A percentile compares a stretch with the other conserved stretches of the same genome.
These are phyloP conservation scores for Diarsia dahlii DNA, from an alignment of 2,888 invertebrate species.

Conservation along the genomic window DNA sequence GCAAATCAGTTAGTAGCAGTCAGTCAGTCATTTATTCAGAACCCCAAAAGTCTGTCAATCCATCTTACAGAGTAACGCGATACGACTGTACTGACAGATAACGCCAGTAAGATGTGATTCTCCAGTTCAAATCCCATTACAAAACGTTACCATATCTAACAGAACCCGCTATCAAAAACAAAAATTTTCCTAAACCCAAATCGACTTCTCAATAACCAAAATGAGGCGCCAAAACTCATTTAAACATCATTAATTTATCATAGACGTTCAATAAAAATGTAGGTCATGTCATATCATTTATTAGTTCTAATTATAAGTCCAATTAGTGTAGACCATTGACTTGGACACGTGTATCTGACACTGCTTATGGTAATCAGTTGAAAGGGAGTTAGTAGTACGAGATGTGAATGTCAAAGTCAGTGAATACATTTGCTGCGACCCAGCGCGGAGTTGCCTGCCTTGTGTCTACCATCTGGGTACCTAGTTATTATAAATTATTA, in stretches of 20 bases:
- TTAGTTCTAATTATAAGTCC: conserved; percentile 49
- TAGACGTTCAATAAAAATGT: conserved; percentile 14
- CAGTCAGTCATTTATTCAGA: neutral
- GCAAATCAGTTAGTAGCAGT: neutral
- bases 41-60: neutral
- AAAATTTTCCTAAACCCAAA: conserved; percentile 21
- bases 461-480: conserved; percentile 1
- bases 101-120: too few species aligned
- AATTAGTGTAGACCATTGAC: conserved; percentile 42
- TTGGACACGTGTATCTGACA: conserved; percentile 27
- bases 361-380: conserved; percentile 47
- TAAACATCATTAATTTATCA: conserved; percentile 22
- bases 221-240: conserved; percentile 21
- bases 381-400: conserved; percentile 26
- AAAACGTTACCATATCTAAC: neutral
- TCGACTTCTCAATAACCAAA: conserved; percentile 2
- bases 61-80: neutral
- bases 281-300: conserved; percentile 21
- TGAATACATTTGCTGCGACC: conserved; percentile 31
- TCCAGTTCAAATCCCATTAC: neutral
- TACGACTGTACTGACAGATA: too few species aligned
- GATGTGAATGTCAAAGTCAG: conserved; percentile 43
- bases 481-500: neutral
- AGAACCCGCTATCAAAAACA: neutral
- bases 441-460: conserved; percentile 18